Evolutionary conservation across 1,140 invertebrate species (phyloP).

Genomic region (Archivesica marissinica): DNA sequence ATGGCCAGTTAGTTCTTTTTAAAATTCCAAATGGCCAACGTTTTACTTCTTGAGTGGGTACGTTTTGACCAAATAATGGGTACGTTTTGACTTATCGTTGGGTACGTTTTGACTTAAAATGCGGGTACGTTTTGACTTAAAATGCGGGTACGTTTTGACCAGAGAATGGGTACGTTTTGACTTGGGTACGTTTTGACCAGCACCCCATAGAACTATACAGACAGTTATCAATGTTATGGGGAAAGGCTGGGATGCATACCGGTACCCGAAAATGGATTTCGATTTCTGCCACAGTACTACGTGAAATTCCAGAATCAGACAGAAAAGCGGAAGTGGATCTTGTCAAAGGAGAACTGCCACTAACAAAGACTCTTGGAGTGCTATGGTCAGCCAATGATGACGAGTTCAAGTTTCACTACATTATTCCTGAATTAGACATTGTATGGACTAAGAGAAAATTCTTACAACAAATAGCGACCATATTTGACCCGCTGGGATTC

Average conservation of each 20-base stretch:
- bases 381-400: conserved; percentile 51
- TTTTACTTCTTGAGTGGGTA: no score
- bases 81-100: no score
- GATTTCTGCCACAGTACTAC: conserved; percentile 3
- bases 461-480: conserved; percentile 9
- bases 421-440: neutral
- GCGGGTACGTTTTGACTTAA: no score
- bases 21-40: no score
- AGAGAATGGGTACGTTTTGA: no score
- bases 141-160: no score
- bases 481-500: conserved; percentile 25
- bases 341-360: neutral
- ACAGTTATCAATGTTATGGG: neutral
- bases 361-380: conserved; percentile 45
- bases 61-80: no score
- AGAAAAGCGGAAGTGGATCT: conserved; percentile 1
- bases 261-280: conserved; percentile 23
- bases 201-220: neutral
- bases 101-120: no score
- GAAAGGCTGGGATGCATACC: conserved; percentile 10
- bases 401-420: conserved; percentile 6
- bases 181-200: no score
- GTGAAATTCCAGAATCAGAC: neutral
- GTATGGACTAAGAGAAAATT: conserved; percentile 9
- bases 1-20: no score